Evolutionary conservation across 1,140 invertebrate genomes (phyloP).

Genomic region (Daktulosphaira vitifoliae): DNA sequence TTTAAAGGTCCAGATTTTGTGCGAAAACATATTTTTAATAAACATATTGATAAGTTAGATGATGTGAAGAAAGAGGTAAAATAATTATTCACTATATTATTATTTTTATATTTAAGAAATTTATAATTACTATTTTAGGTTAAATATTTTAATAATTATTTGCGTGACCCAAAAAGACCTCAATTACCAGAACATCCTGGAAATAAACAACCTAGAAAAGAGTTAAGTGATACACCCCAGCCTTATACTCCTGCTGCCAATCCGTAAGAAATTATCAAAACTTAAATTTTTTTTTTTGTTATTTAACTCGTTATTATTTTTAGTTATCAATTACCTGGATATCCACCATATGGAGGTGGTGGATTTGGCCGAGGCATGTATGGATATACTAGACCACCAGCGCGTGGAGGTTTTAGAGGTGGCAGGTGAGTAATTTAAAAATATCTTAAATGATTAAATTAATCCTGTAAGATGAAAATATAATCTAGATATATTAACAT

Average conservation of each 20-base stretch:
- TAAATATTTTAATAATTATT: slow-evolving; percentile 96
- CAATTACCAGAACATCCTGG: slow-evolving; percentile 82
- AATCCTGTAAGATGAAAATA: too few species aligned
- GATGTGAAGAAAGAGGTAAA: slow-evolving; percentile 88
- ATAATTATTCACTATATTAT: too few species aligned
- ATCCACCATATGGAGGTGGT: slow-evolving; percentile 43
- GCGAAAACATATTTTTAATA: slow-evolving; percentile 96
- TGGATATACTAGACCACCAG: slow-evolving; percentile 42
- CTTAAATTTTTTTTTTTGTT: neutral
- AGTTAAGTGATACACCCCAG: slow-evolving; percentile 36
- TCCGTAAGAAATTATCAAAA: slow-evolving; percentile 5
- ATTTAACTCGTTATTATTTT: neutral
- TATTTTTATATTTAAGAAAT: neutral
- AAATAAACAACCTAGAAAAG: slow-evolving; percentile 46
- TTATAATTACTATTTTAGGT: slow-evolving; percentile 46
- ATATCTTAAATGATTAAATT: too few species aligned
- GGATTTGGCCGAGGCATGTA: slow-evolving; percentile 42
- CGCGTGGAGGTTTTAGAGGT: slow-evolving; percentile 36
- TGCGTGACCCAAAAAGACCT: slow-evolving; percentile 89
- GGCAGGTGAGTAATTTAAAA: slow-evolving; percentile 36
- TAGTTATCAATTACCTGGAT: slow-evolving; percentile 37
- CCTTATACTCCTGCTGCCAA: slow-evolving; percentile 6
- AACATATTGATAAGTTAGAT: slow-evolving; percentile 92
- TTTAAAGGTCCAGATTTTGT: slow-evolving; percentile 99
- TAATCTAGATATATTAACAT: too few species aligned